These are phyloP conservation scores for Dendroctonus valens DNA, from an alignment of 1,140 invertebrate species.

Conservation along the genomic window DNA sequence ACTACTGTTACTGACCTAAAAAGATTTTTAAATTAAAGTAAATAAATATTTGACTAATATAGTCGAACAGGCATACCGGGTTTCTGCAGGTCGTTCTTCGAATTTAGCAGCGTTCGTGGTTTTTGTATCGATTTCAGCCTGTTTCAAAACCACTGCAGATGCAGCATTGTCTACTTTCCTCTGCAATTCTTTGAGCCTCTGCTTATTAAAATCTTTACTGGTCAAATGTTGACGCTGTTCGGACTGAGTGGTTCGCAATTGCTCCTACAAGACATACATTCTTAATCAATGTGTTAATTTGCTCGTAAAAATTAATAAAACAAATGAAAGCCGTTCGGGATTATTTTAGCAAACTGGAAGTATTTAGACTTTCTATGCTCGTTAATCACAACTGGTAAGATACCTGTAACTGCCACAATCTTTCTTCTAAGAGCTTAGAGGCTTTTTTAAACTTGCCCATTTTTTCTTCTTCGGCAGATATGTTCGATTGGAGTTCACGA, in stretches of 20 bases:
- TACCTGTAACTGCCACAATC: constrained; percentile 44
- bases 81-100: constrained; percentile 1
- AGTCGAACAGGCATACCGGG: too few relatives aligned
- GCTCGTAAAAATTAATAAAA: too few relatives aligned
- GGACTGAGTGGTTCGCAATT: constrained; percentile 45
- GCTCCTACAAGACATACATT: constrained; percentile 41
- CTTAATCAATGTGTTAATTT: background rate
- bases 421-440: constrained; percentile 46
- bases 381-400: constrained; percentile 6
- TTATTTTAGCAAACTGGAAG: too few relatives aligned
- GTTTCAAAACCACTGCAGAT: constrained; percentile 31
- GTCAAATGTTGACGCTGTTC: constrained; percentile 43
- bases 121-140: constrained; percentile 25
- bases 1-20: too few relatives aligned
- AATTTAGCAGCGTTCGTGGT: constrained; percentile 34
- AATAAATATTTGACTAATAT: too few relatives aligned
- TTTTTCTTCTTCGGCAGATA: constrained; percentile 44
- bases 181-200: constrained; percentile 36
- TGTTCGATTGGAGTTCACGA: constrained; percentile 41
- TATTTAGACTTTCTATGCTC: background rate
- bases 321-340: too few relatives aligned
- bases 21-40: too few relatives aligned
- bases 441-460: constrained; percentile 46
- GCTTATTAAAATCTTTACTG: constrained; percentile 37
- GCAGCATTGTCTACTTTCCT: constrained; percentile 29